phyloP scores from a whole-genome alignment of 2,113 vertebrate species.

The Cinclus cinclus region DNA sequence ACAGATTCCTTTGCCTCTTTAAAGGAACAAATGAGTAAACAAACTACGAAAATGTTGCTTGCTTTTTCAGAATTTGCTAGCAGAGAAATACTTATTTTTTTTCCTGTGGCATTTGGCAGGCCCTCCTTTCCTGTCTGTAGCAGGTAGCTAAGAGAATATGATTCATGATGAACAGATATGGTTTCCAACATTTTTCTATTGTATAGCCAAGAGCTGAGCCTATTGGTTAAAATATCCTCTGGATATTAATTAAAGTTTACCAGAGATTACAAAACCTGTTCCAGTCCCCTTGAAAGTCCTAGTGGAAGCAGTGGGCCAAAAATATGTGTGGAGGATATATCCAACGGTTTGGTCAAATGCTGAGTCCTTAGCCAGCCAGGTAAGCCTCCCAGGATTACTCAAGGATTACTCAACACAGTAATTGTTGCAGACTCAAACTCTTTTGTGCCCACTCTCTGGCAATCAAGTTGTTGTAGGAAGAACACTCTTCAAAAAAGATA shows the following conservation, averaged over 20 bases:
- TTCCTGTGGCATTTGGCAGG: constrained; percentile 78
- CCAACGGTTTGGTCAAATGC: not conserved
- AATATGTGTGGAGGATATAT: not conserved
- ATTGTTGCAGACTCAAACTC: constrained; percentile 4
- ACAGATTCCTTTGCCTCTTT: constrained; percentile 24
- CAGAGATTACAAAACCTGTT: not conserved
- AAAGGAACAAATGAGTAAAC: constrained; percentile 40
- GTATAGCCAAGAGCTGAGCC: constrained; percentile 33
- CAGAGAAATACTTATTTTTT: constrained; percentile 73
- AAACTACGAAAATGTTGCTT: constrained; percentile 46
- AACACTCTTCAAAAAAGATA: not conserved
- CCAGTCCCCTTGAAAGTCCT: not conserved
- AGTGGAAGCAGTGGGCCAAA: constrained; percentile 5
- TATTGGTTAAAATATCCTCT: constrained; percentile 37
- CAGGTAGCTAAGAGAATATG: constrained; percentile 76
- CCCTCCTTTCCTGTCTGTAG: constrained; percentile 79
- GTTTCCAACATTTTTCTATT: constrained; percentile 48
- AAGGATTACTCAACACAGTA: constrained; percentile 31
- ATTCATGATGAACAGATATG: constrained; percentile 29
- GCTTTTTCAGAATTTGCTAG: constrained; percentile 76
- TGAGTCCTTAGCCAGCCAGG: constrained; percentile 1
- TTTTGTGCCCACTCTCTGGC: constrained; percentile 7
- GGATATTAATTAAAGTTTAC: constrained; percentile 33
- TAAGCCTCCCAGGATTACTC: not conserved
- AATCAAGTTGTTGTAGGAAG: not conserved